phyloP scores from a whole-genome alignment of 2,888 invertebrate species.

The Tinea semifulvella region DNA sequence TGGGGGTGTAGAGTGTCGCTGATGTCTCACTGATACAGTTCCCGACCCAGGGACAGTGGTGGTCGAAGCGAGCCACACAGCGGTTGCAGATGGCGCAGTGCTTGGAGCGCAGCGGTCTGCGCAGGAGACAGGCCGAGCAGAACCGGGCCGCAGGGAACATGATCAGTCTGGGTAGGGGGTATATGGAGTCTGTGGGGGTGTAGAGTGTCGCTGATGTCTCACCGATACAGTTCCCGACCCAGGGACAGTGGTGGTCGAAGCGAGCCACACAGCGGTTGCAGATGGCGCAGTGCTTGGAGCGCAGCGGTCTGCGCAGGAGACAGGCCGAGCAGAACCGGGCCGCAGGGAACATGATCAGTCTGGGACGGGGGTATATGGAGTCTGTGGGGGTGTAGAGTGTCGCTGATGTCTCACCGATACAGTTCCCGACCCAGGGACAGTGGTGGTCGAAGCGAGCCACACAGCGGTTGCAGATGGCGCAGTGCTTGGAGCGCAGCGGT shows the following conservation, averaged over 20 bases:
- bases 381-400: too few species aligned
- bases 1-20: too few species aligned
- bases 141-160: conserved; percentile 90
- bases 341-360: conserved; percentile 87
- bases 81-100: conserved; percentile 97
- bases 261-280: conserved; percentile 96
- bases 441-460: conserved; percentile 98
- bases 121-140: conserved; percentile 95
- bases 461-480: conserved; percentile 94
- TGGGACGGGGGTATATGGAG: too few species aligned
- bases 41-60: conserved; percentile 99
- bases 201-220: too few species aligned
- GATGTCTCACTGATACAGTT: conserved; percentile 96
- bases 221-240: conserved; percentile 99
- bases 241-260: conserved; percentile 99
- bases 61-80: conserved; percentile 97
- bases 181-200: too few species aligned
- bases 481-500: conserved; percentile 97
- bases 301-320: conserved; percentile 88
- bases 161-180: too few species aligned
- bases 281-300: conserved; percentile 97
- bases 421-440: conserved; percentile 99
- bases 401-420: conserved; percentile 92
- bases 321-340: conserved; percentile 96
- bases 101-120: conserved; percentile 94